Evolutionary conservation across 1,140 invertebrate species (phyloP).

Genomic region (Xylocopa sonorina): DNA sequence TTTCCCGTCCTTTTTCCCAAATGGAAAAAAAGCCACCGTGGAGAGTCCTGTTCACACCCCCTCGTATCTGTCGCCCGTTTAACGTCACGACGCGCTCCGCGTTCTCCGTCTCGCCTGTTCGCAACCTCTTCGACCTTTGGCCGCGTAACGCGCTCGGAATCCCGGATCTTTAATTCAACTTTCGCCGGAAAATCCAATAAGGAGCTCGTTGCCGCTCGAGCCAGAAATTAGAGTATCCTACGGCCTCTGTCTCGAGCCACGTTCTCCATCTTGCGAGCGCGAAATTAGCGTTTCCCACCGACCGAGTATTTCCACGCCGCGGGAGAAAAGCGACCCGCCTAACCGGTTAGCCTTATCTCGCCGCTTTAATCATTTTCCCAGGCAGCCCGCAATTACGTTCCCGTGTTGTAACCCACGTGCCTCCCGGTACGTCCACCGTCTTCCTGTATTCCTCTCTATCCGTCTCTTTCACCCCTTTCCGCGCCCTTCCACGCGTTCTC

Average conservation of each 20-base stretch:
- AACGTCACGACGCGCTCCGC: not conserved
- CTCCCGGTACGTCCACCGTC: not conserved
- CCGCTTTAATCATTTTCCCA: slow-evolving; percentile 62
- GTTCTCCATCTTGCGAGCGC: slow-evolving; percentile 12
- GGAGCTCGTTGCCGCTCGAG: slow-evolving; percentile 30
- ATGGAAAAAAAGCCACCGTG: not conserved
- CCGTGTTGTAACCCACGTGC: not conserved
- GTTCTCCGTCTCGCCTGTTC: not conserved
- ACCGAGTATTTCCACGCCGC: slow-evolving; percentile 60
- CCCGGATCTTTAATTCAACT: slow-evolving; percentile 53
- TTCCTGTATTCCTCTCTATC: not conserved
- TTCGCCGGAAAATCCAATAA: slow-evolving; percentile 59
- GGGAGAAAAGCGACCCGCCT: no score
- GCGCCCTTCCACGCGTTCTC: no score
- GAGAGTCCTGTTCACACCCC: not conserved
- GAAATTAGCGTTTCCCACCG: slow-evolving; percentile 67
- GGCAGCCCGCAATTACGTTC: slow-evolving; percentile 41
- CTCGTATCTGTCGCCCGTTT: not conserved
- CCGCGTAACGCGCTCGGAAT: slow-evolving; percentile 3
- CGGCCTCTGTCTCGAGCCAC: slow-evolving; percentile 5
- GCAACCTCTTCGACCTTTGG: not conserved
- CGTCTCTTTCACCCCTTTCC: slow-evolving; percentile 8
- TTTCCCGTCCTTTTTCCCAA: not conserved
- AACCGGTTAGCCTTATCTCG: slow-evolving; percentile 39
- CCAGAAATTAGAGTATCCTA: slow-evolving; percentile 7